A percentile compares a stretch with the other conserved stretches of the same genome.
phyloP scores from a whole-genome alignment of 2,113 vertebrate species.

The Willisornis vidua region DNA sequence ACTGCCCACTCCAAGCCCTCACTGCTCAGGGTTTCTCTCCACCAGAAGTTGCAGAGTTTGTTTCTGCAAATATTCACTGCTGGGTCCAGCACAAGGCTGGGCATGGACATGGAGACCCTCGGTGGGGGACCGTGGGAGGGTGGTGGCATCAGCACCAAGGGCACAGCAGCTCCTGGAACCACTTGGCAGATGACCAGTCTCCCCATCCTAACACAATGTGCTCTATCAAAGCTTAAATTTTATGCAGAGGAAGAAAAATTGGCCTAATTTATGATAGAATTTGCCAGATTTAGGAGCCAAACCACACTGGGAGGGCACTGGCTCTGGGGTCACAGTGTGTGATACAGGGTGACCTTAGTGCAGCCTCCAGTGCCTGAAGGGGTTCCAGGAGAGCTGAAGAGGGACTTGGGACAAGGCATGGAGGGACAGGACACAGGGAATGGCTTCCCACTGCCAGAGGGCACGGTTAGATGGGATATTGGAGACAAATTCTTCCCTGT shows the following conservation, averaged over 20 bases:
- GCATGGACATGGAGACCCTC: rapidly evolving
- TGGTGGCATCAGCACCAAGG: rapidly evolving
- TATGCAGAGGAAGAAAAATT: neutral
- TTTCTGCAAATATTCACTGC: neutral
- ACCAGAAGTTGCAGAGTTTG: no score
- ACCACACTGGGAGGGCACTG: rapidly evolving
- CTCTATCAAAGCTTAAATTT: rapidly evolving
- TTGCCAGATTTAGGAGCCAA: neutral
- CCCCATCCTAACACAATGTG: neutral
- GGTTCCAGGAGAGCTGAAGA: neutral
- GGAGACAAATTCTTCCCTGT: neutral
- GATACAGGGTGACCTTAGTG: rapidly evolving
- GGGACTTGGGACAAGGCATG: neutral
- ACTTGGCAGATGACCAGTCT: neutral
- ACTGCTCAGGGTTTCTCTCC: neutral
- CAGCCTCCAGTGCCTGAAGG: rapidly evolving
- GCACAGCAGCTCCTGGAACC: neutral
- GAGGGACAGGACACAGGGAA: neutral
- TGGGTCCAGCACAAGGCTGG: neutral
- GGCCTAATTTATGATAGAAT: neutral
- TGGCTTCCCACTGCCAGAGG: neutral
- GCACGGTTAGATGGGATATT: rapidly evolving
- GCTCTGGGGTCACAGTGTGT: rapidly evolving
- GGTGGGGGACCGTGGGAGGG: neutral
- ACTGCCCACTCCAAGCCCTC: neutral